Evolutionary conservation across 2,797 vertebrate genomes (phyloP), one percentile per base, ranked within the genome.

Genomic region (Catostomus latipinnis): DNA sequence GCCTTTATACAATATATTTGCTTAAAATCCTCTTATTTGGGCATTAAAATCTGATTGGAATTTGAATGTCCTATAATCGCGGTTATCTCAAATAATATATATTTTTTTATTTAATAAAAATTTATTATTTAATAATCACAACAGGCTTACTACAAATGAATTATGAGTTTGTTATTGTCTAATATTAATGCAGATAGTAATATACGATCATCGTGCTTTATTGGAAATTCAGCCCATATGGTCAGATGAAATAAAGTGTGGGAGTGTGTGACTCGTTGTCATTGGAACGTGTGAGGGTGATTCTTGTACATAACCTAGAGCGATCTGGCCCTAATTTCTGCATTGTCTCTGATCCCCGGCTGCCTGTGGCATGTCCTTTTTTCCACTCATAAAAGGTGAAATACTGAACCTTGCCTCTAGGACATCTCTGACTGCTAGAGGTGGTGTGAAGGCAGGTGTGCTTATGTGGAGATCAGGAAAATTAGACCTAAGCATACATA

Each of bases 251-350:
- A 81, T 83, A 81, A 78, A 83, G 60, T 34, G 46, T 67, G 63
- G 61, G 61, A 14, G 34, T 74, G 83, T 81, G 86, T 82, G 83
- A 85, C 83, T 82, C 74, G 72, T 81, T 75, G 81, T 82, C 82
- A 83, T 86, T 86, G 82, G 78, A 74, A 82, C 70, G 65, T 84
- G 82, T 62, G 13, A 66, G 66, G 76, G 68, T 71, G 52, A 54
- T 65, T 70, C 69, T 65, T 80, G 45, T 73, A 45, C 70, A 43
- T 66, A 63, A 70, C 85, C 85, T 77, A 50, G 22, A 78, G 79
- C 84, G 1, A 74, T 80, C 53, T 63, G 45, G 60, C 80, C 81
- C 80, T 87, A 85, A 88, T 88, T 87, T 82, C 67, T 82, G 83
- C 81, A 72, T 71, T 84, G 72, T 81, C 77, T 87, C 75, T 82